phyloP scores from a whole-genome alignment of 64 coral and sea anemone species.

The Dendronephthya gigantea region DNA sequence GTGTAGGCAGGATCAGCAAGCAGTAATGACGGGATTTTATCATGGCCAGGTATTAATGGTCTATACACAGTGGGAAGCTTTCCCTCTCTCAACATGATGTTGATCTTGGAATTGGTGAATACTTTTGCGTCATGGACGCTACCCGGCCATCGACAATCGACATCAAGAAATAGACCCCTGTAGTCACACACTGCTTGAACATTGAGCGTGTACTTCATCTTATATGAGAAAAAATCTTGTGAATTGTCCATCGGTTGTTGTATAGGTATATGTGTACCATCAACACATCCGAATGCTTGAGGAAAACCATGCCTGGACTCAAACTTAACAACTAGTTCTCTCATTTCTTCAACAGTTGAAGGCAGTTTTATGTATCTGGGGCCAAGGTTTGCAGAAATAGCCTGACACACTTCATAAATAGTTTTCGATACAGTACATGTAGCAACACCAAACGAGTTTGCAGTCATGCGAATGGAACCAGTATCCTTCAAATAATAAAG shows the following conservation, averaged over 20 bases:
- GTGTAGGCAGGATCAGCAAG: not conserved
- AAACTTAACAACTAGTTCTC: not conserved
- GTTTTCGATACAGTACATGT: constrained; percentile 15
- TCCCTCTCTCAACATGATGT: not conserved
- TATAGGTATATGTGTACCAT: not conserved
- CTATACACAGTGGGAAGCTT: not conserved
- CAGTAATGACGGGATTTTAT: not conserved
- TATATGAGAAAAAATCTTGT: constrained; percentile 23
- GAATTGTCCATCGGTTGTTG: not conserved
- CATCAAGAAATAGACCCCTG: constrained; percentile 11
- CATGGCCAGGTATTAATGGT: not conserved
- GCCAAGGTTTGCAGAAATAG: constrained; percentile 5
- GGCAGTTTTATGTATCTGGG: constrained; percentile 29
- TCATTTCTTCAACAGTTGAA: constrained; percentile 24
- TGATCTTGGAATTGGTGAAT: not conserved
- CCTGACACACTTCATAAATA: constrained; percentile 27
- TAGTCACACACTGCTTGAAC: constrained; percentile 33
- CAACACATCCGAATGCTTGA: constrained; percentile 29
- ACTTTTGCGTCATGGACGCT: not conserved
- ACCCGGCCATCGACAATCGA: not conserved
- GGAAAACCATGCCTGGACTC: constrained; percentile 12
- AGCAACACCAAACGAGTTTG: constrained; percentile 42
- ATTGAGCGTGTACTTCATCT: constrained; percentile 22
- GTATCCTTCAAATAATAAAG: constrained; percentile 45
- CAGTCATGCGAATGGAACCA: constrained; percentile 40